Evolutionary conservation across 1,140 invertebrate species (phyloP).

Genomic region (Xylocopa sonorina): DNA sequence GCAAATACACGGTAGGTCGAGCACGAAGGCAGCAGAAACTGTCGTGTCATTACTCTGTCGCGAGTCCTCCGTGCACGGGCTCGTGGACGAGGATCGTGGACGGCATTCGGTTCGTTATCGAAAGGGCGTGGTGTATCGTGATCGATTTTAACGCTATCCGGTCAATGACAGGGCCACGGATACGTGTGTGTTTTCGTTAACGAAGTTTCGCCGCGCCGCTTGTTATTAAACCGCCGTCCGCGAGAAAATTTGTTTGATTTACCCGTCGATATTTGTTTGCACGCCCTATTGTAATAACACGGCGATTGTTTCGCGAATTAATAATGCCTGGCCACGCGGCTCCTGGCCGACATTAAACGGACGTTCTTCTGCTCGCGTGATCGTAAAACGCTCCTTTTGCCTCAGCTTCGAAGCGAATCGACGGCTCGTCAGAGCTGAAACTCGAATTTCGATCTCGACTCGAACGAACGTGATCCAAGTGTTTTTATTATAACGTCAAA

Average conservation of each 20-base stretch:
- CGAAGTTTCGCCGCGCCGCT: constrained; percentile 8
- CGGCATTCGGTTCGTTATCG: constrained; percentile 48
- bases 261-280: not conserved
- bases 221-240: not conserved
- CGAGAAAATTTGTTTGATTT: constrained; percentile 32
- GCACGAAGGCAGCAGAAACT: constrained; percentile 71
- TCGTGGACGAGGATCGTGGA: constrained; percentile 32
- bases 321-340: not conserved
- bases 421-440: too few relatives aligned
- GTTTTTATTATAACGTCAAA: too few relatives aligned
- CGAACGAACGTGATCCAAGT: too few relatives aligned
- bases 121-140: constrained; percentile 43
- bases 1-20: constrained; percentile 78
- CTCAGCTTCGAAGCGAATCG: too few relatives aligned
- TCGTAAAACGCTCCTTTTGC: not conserved
- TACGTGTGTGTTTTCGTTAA: constrained; percentile 39
- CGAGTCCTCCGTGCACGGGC: constrained; percentile 41
- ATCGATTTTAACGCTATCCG: constrained; percentile 50
- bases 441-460: too few relatives aligned
- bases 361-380: not conserved
- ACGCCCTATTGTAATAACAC: not conserved
- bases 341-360: not conserved
- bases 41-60: constrained; percentile 73
- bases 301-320: not conserved
- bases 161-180: constrained; percentile 40